A percentile compares a stretch with the other conserved stretches of the same genome.
These are phyloP conservation scores for Cettia cetti DNA, from an alignment of 2,113 vertebrate genomes.

Conservation along the genomic window DNA sequence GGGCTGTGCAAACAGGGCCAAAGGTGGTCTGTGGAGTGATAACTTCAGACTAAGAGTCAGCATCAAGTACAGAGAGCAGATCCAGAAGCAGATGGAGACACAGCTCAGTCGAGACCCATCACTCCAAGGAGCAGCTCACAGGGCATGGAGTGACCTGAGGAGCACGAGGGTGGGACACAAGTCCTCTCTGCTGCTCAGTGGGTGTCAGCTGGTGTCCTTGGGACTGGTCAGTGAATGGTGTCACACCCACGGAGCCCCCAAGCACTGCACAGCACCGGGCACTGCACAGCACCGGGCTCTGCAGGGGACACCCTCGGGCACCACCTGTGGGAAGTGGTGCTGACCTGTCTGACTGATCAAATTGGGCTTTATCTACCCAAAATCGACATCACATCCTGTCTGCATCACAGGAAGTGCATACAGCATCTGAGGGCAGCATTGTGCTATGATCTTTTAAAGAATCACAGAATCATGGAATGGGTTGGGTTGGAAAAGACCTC, in stretches of 20 bases:
- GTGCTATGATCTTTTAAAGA: neutral
- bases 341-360: neutral
- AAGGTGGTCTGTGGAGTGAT: neutral
- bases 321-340: accelerated
- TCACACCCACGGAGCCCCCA: neutral
- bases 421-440: neutral
- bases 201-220: neutral
- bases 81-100: neutral
- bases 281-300: neutral
- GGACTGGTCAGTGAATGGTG: neutral
- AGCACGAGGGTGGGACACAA: neutral
- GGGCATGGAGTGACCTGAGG: neutral
- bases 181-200: neutral
- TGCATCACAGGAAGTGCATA: accelerated
- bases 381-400: accelerated
- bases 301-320: too few species aligned
- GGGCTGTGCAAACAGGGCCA: neutral
- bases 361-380: neutral
- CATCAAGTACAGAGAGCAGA: neutral
- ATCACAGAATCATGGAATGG: neutral
- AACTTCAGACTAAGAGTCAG: neutral
- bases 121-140: neutral
- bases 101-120: accelerated
- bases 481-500: neutral
- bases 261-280: neutral